Evolutionary conservation across 2,888 invertebrate species (phyloP).

Genomic region (Tridacna crocea): DNA sequence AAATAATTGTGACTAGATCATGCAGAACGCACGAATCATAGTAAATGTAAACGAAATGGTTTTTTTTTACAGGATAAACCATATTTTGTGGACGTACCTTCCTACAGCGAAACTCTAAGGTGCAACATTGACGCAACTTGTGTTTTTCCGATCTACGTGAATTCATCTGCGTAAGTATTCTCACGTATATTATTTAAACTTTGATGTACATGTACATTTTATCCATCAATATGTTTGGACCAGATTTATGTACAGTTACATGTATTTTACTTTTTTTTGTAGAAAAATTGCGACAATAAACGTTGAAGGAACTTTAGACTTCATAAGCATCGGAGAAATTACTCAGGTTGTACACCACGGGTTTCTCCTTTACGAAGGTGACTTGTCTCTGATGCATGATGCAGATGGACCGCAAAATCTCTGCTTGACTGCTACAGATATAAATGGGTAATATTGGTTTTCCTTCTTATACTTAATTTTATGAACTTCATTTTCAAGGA

Average conservation of each 20-base stretch:
- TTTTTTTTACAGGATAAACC: constrained; percentile 43
- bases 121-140: constrained; percentile 50
- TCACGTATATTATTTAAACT: background rate
- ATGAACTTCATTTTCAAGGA: too few relatives aligned
- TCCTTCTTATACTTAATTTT: background rate
- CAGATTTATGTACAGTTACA: background rate
- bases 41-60: too few relatives aligned
- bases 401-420: background rate
- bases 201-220: background rate
- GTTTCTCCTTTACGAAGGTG: background rate
- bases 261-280: background rate
- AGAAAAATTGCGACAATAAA: background rate
- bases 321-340: background rate
- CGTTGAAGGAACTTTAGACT: background rate
- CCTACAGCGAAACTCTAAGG: constrained; percentile 29
- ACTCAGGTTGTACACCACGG: background rate
- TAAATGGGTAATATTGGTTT: background rate
- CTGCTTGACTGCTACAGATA: constrained; percentile 19
- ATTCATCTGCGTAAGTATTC: constrained; percentile 36
- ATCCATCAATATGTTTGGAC: background rate
- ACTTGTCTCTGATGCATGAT: constrained; percentile 10
- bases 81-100: constrained; percentile 59
- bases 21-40: too few relatives aligned
- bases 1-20: too few relatives aligned
- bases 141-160: constrained; percentile 40